Conservation (phyloP, 1,140 invertebrate genomes). For the Trissolcus basalis region DNA sequence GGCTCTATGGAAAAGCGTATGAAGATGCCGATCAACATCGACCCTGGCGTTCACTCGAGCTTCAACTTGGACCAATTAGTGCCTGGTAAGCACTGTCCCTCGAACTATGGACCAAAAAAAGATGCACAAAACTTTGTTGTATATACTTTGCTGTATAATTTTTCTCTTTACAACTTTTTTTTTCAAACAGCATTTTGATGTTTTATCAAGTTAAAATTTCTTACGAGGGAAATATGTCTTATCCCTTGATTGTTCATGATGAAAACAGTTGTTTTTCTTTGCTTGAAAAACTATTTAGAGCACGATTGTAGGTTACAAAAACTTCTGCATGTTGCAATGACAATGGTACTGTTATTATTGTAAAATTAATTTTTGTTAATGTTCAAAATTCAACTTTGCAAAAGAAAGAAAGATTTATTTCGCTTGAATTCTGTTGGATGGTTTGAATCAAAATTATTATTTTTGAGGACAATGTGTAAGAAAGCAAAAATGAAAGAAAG, state of each 20-base stretch:
- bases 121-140: no score
- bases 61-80: constrained; percentile 89
- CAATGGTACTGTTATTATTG: neutral
- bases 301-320: constrained; percentile 41
- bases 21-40: constrained; percentile 91
- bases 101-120: constrained; percentile 1
- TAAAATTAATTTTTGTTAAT: no score
- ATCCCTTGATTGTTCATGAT: constrained; percentile 4
- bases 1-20: constrained; percentile 91
- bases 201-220: no score
- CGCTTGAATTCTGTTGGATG: no score
- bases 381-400: no score
- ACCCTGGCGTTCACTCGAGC: constrained; percentile 95
- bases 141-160: no score
- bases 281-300: constrained; percentile 12
- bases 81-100: constrained; percentile 76
- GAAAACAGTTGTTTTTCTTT: neutral
- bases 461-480: no score
- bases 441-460: no score
- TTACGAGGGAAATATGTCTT: no score
- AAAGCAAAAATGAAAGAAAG: neutral
- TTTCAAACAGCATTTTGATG: no score
- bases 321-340: constrained; percentile 3
- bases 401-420: no score
- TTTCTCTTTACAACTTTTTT: no score